phyloP scores from a whole-genome alignment of 2,797 vertebrate species.

The Tarsius wallacei region DNA sequence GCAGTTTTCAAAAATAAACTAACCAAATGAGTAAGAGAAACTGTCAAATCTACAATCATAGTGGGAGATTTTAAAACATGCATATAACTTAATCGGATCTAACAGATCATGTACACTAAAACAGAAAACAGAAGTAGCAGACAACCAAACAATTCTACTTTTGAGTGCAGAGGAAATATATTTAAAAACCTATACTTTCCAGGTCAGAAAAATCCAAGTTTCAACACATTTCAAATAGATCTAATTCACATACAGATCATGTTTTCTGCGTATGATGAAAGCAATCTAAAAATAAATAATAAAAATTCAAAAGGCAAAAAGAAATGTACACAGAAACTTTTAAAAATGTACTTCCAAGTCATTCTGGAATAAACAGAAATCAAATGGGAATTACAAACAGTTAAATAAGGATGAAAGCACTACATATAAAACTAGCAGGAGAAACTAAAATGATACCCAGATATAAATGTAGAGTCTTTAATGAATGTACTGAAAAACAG shows the following conservation, averaged over 20 bases:
- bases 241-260: not conserved
- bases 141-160: not conserved
- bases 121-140: not conserved
- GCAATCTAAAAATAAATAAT: conserved; percentile 7
- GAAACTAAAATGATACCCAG: not conserved
- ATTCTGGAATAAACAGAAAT: not conserved
- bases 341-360: not conserved
- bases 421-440: not conserved
- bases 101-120: not conserved
- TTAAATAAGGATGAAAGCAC: not conserved
- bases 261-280: not conserved
- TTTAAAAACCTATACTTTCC: not conserved
- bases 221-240: conserved; percentile 1
- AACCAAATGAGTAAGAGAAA: not conserved
- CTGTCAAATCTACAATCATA: not conserved
- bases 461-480: not conserved
- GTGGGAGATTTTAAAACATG: not conserved
- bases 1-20: conserved; percentile 26
- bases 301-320: conserved; percentile 18
- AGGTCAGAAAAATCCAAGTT: not conserved
- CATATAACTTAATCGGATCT: not conserved
- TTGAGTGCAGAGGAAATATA: not conserved
- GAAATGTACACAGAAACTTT: not conserved
- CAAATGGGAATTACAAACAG: not conserved
- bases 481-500: not conserved